Evolutionary conservation across 1,140 invertebrate genomes (phyloP).

Genomic region (Leptoteleia sp.): DNA sequence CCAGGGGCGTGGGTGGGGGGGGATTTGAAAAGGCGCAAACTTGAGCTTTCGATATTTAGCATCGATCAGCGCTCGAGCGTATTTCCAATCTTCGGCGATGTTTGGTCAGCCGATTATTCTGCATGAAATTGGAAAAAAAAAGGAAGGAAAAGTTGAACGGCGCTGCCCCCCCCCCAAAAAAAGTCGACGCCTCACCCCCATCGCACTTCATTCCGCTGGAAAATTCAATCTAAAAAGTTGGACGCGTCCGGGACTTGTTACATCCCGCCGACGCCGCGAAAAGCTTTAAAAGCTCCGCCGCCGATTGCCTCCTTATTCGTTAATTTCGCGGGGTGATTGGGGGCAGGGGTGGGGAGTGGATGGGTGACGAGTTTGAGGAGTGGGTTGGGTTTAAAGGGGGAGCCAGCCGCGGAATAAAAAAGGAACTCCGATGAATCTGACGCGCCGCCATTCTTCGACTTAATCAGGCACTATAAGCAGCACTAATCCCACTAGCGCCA

Average conservation of each 20-base stretch:
- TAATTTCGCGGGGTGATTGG: too few relatives aligned
- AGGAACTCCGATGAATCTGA: not conserved
- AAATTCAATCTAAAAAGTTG: conserved; percentile 60
- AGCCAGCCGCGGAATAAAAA: not conserved
- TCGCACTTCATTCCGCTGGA: conserved; percentile 32
- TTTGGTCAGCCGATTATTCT: conserved; percentile 61
- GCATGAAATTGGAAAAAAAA: conserved; percentile 38
- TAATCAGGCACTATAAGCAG: too few relatives aligned
- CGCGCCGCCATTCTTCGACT: too few relatives aligned
- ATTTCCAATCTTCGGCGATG: conserved; percentile 48
- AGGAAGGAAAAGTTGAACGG: conserved; percentile 42
- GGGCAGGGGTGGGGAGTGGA: too few relatives aligned
- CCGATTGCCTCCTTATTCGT: conserved; percentile 35
- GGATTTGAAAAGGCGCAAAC: conserved; percentile 45
- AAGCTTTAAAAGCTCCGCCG: conserved; percentile 18
- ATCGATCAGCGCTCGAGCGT: conserved; percentile 44
- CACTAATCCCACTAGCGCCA: too few relatives aligned
- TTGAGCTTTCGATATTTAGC: conserved; percentile 52
- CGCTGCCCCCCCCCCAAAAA: too few relatives aligned
- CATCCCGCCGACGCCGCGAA: conserved; percentile 23
- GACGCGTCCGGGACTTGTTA: conserved; percentile 53
- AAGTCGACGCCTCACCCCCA: conserved; percentile 2
- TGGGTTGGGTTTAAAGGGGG: not conserved
- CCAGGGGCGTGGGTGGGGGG: too few relatives aligned
- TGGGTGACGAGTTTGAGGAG: too few relatives aligned